Evolutionary conservation across 2,888 invertebrate species (phyloP), one percentile per base, ranked within the genome.

Genomic region (Lasioglossum zephyrum): DNA sequence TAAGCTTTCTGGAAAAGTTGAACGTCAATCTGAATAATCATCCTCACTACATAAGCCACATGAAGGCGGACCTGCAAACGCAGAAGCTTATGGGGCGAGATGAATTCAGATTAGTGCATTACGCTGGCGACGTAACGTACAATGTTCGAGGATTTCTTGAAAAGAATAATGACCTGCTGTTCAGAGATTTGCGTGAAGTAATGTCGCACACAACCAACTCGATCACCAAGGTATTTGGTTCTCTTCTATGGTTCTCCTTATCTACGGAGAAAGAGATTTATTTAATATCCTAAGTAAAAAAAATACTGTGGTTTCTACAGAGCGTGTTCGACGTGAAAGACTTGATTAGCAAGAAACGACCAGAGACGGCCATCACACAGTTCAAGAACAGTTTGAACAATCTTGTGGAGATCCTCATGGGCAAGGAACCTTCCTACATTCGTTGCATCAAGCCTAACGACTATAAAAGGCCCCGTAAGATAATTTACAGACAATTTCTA

Each of bases 401-500:
- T 93, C 96, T 99, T 60, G 98, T 99, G 97, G 97, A 97, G 79
- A 98, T 98, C 92, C 96, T 99, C n/a, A 97, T 97, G 97, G 97
- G 97, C 93, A 99, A 99, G 95, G 98, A 99, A 94, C 99, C 99
- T 0, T 98, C 98, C 3, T 99, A 99, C 95, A 98, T 99, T 91
- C 96, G 99, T 81, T 99, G 99, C 95, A 99, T 99, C 94, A 99
- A 99, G 94, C 99, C 99, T 4, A 99, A 99, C 93, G 98, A 98
- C 93, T 96, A 96, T 92, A 98, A 99, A 95, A 96, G 96, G 85
- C 95, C 98, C 70, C 96, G 97, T 96, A 93, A 95, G 76, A 57
- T 16, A 16, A 73, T 8, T 5, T 39, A 36, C 44, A 44, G 44
- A 44, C 44, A 13, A 13, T 44, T 44, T 44, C 11, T 44, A 44